phyloP scores from a whole-genome alignment of 2,113 vertebrate genomes.

The Megaceryle maxima region DNA sequence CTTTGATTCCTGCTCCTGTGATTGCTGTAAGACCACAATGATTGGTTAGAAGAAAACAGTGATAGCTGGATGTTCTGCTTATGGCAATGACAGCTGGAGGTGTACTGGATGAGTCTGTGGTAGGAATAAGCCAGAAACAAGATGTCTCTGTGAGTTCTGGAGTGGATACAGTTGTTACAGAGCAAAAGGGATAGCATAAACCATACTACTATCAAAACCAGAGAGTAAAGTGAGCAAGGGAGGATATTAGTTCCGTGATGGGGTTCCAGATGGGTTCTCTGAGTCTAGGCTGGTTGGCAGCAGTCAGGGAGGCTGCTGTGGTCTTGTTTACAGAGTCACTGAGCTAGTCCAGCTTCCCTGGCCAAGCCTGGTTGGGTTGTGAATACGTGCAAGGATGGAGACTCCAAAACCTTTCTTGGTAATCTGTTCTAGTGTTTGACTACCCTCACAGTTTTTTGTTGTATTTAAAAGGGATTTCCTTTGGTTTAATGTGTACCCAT shows the following conservation, averaged over 20 bases:
- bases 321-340: neutral
- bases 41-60: neutral
- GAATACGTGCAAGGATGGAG: neutral
- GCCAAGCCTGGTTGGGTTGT: neutral
- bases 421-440: neutral
- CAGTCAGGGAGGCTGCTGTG: neutral
- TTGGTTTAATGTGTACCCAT: neutral
- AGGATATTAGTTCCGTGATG: rapidly evolving
- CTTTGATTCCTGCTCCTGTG: neutral
- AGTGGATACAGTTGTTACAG: neutral
- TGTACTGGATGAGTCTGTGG: neutral
- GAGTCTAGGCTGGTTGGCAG: neutral
- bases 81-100: neutral
- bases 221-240: neutral
- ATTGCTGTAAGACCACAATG: neutral
- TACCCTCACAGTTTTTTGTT: neutral
- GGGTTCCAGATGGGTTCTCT: neutral
- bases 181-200: neutral
- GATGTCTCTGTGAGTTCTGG: neutral
- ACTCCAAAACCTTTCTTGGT: neutral
- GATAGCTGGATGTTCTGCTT: neutral
- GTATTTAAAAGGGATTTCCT: neutral
- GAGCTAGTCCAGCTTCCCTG: neutral
- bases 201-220: neutral
- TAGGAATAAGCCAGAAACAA: neutral